phyloP scores from a whole-genome alignment of 2,113 vertebrate genomes.

The Speoplatyrhinus poulsoni region DNA sequence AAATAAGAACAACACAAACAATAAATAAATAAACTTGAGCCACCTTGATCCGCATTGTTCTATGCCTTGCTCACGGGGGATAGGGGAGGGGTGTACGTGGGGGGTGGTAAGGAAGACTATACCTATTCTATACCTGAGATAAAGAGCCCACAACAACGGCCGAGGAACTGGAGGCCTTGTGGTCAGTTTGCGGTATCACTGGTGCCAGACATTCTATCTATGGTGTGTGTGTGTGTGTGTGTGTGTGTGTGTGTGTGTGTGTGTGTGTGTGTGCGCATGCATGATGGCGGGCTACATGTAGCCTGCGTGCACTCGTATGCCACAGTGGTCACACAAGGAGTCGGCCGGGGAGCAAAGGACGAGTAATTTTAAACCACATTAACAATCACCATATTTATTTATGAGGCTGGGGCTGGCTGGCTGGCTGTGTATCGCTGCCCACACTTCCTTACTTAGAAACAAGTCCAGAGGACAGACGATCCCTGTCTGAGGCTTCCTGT shows the following conservation, averaged over 20 bases:
- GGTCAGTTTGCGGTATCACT: slow-evolving; percentile 61
- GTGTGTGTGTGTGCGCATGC: too few species aligned
- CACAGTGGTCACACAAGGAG: slow-evolving; percentile 70
- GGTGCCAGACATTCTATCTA: slow-evolving; percentile 71
- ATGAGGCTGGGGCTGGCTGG: slow-evolving; percentile 65
- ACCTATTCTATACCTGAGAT: slow-evolving; percentile 20
- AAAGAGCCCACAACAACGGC: slow-evolving; percentile 44
- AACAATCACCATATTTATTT: slow-evolving; percentile 83
- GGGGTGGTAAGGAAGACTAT: slow-evolving; percentile 45
- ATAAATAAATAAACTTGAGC: background rate
- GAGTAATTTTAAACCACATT: slow-evolving; percentile 84
- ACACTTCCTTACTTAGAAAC: slow-evolving; percentile 72
- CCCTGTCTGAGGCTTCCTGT: slow-evolving; percentile 64
- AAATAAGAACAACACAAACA: background rate
- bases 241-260: too few species aligned
- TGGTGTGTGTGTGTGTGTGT: slow-evolving; percentile 13
- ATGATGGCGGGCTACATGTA: slow-evolving; percentile 22
- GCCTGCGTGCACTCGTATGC: slow-evolving; percentile 63
- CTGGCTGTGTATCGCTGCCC: slow-evolving; percentile 67
- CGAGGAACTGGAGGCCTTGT: slow-evolving; percentile 51
- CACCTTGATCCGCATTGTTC: slow-evolving; percentile 34
- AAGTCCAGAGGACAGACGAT: slow-evolving; percentile 71
- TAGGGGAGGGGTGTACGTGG: slow-evolving; percentile 2
- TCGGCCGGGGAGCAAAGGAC: slow-evolving; percentile 65
- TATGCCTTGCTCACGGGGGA: background rate